Conservation (phyloP, 2,888 invertebrate genomes). For the Dichetophora obliterata region DNA sequence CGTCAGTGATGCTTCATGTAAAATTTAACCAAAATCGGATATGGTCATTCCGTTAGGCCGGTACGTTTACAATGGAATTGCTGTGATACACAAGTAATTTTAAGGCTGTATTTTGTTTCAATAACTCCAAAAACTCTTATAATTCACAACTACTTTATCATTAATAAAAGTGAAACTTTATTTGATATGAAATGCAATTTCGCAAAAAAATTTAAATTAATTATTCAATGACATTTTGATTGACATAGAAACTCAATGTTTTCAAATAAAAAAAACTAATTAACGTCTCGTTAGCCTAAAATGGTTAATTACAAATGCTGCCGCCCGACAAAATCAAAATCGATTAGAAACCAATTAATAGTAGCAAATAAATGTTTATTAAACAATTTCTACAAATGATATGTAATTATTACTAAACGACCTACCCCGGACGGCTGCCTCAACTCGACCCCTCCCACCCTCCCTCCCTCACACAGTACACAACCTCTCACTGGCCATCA, state of each 20-base stretch:
- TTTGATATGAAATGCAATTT: neutral
- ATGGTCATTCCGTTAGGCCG: too few species aligned
- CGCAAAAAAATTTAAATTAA: neutral
- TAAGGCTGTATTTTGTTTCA: neutral
- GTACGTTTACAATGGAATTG: too few species aligned
- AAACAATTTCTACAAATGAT: neutral
- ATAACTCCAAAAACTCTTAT: neutral
- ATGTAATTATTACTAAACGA: constrained; percentile 13
- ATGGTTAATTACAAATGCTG: constrained; percentile 19
- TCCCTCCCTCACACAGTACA: neutral
- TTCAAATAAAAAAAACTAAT: neutral
- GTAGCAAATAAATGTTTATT: neutral
- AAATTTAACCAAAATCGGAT: too few species aligned
- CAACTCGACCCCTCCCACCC: neutral
- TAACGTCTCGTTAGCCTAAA: constrained; percentile 16
- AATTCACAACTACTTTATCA: too few species aligned
- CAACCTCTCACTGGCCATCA: neutral
- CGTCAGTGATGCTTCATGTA: too few species aligned
- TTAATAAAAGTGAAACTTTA: too few species aligned
- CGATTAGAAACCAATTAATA: neutral
- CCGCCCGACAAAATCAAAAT: neutral
- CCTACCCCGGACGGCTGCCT: neutral
- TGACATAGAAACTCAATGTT: neutral
- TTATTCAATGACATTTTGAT: constrained; percentile 3
- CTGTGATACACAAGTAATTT: neutral